Conservation (phyloP, 2,888 invertebrate genomes). For the Microctonus hyperodae region DNA sequence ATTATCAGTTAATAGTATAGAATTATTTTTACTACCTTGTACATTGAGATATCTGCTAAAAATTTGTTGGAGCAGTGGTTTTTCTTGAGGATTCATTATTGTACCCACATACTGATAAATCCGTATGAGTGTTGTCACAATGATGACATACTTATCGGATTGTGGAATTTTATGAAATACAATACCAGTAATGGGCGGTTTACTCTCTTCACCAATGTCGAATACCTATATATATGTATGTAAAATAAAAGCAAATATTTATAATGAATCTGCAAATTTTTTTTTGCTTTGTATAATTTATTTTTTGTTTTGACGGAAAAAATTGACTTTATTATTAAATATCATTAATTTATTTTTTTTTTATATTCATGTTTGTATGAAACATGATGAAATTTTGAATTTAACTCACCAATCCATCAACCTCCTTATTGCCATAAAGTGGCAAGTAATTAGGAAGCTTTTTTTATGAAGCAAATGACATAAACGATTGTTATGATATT, state of each 20-base stretch:
- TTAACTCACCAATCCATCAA: conserved; percentile 76
- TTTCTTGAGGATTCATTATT: conserved; percentile 76
- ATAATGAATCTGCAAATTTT: too few relatives aligned
- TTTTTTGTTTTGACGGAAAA: too few relatives aligned
- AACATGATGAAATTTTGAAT: neutral
- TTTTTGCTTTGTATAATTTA: too few relatives aligned
- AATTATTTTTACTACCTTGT: conserved; percentile 65
- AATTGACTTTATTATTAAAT: conserved; percentile 4
- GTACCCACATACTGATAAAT: conserved; percentile 87
- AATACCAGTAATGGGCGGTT: conserved; percentile 85
- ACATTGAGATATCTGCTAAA: conserved; percentile 79
- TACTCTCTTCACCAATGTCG: conserved; percentile 81
- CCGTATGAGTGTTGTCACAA: conserved; percentile 83
- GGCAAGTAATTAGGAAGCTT: conserved; percentile 80
- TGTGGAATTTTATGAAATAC: conserved; percentile 80
- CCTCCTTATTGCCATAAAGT: conserved; percentile 76
- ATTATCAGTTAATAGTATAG: conserved; percentile 15
- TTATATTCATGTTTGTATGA: neutral
- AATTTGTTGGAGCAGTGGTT: conserved; percentile 79
- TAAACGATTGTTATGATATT: conserved; percentile 29
- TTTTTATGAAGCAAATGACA: conserved; percentile 30
- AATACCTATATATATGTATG: conserved; percentile 78
- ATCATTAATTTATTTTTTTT: neutral
- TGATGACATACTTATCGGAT: conserved; percentile 79
- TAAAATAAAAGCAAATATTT: too few relatives aligned